Base-by-base conservation (phyloP, 2,888 invertebrate species). In the Merodon equestris region DNA sequence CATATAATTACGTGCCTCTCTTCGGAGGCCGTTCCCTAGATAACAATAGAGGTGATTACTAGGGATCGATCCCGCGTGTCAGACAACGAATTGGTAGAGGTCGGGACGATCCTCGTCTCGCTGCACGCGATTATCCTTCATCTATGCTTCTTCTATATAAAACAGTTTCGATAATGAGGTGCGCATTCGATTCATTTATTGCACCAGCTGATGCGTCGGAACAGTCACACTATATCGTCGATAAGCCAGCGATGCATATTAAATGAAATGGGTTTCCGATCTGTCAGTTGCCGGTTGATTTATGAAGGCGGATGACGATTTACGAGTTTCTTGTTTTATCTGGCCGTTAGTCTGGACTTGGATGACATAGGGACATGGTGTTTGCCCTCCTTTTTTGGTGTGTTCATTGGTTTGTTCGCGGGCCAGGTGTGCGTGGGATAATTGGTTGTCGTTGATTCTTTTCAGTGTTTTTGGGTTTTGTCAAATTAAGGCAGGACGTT, bases 171-270 rank as follows among this genome's bases (percentile, higher is more conserved):
- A 74, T 79, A 79, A 79, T 79, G 79, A 79, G 74, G 79, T 79
- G 77, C 68, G 68, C 79, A 79, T 73, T 79, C 79, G 74, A 79
- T 79, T 79, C 74, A 79, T 74, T 79, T 79, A 74, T 68, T 68
- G 74, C 74, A 79, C 79, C 79, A 79, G 79, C 68, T 79, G 79
- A 79, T 79, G 79, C 64, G 50, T 57, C 58, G 51, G 60, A 56
- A 38, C 47, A 57, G 73, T 77, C 67, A 77, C 67, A 77, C 73
- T 48, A 77, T 27, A 27, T 67, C 67, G 60, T 60, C 74, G 79
- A 79, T 79, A 79, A 58, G 68, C 70, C 70, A 56, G 79, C 74
- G 74, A 79, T 64, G 79, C 74, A 74, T 74, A 79, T 68, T 74
- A 79, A 79, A 79, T 27, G 27, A 27, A 27, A 27, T 79, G 79